Evolutionary conservation across 1,140 invertebrate genomes (phyloP).

Genomic region (Chionoecetes opilio): DNA sequence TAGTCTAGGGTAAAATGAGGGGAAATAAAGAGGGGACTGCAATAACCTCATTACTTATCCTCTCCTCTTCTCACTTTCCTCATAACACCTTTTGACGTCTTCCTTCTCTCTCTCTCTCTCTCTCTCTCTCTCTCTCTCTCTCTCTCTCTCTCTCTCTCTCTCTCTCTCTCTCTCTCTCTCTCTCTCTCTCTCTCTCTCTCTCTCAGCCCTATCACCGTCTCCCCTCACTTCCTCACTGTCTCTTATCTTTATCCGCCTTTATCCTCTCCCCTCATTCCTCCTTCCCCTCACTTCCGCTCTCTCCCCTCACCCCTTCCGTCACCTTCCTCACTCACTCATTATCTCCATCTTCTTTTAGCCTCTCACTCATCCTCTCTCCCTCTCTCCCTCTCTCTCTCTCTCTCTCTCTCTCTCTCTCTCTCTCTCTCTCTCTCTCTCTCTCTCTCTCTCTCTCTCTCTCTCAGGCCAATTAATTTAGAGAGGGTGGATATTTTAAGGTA

Average conservation of each 20-base stretch:
- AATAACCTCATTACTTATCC: too few relatives aligned
- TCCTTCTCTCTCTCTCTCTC: too few relatives aligned
- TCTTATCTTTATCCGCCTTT: background rate
- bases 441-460: background rate
- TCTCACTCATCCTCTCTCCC: background rate
- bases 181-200: too few relatives aligned
- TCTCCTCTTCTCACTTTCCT: too few relatives aligned
- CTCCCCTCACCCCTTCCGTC: background rate
- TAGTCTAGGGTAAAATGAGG: too few relatives aligned
- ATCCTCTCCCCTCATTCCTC: background rate
- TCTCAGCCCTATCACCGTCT: too few relatives aligned
- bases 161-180: too few relatives aligned
- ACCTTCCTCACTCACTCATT: background rate
- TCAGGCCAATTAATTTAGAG: background rate
- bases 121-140: too few relatives aligned
- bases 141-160: too few relatives aligned
- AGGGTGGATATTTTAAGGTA: too few relatives aligned
- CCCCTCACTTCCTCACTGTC: background rate
- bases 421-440: background rate
- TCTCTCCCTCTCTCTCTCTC: background rate
- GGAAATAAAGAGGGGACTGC: too few relatives aligned
- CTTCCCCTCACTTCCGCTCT: background rate
- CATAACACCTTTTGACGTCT: too few relatives aligned
- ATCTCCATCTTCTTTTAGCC: background rate
- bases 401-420: background rate